Conservation (phyloP, 35 echinoderm and acorn worm species). For the Chiridota heheva region DNA sequence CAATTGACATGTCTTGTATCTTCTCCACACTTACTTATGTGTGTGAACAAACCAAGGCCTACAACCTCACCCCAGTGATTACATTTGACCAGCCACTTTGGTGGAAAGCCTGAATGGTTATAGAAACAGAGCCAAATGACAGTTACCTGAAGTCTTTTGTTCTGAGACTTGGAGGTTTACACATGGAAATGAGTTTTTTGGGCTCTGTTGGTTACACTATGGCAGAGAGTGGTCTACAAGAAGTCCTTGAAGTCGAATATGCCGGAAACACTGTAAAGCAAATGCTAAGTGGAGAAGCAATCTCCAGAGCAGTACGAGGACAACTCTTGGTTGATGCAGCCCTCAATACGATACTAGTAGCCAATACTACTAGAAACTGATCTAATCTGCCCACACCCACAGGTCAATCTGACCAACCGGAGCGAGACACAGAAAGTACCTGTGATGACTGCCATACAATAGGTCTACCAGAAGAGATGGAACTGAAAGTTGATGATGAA, state of each 20-base stretch:
- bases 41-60: constrained; percentile 1
- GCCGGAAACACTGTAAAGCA: constrained; percentile 51
- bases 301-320: too few relatives aligned
- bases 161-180: constrained; percentile 20
- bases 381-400: not conserved
- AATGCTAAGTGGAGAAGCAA: constrained; percentile 52
- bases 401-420: too few relatives aligned
- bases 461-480: not conserved
- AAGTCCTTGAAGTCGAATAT: constrained; percentile 31
- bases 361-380: not conserved
- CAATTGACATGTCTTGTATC: constrained; percentile 43
- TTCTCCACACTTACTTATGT: constrained; percentile 39
- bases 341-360: too few relatives aligned
- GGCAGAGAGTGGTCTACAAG: constrained; percentile 24
- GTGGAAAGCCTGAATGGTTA: constrained; percentile 36
- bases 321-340: too few relatives aligned
- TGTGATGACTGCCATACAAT: too few relatives aligned
- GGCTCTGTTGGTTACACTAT: constrained; percentile 25
- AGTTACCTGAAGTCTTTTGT: constrained; percentile 19
- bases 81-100: constrained; percentile 51
- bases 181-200: constrained; percentile 48
- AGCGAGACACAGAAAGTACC: too few relatives aligned
- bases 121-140: not conserved
- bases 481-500: too few relatives aligned
- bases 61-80: constrained; percentile 12